A percentile compares a stretch with the other conserved stretches of the same genome.
Evolutionary conservation across 1,140 invertebrate genomes (phyloP).

Genomic region (Drosophila cardini): DNA sequence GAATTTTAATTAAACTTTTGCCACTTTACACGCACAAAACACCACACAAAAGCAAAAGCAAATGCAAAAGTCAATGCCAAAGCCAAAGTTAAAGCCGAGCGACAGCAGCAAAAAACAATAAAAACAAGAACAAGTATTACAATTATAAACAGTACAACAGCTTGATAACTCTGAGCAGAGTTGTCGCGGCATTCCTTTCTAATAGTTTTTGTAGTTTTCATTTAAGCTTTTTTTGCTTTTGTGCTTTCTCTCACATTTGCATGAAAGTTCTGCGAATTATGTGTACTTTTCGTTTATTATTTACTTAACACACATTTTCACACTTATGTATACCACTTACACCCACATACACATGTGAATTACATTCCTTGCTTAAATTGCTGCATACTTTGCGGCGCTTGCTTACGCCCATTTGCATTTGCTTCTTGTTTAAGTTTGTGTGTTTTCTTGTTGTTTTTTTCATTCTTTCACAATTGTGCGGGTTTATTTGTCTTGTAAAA

Average conservation of each 20-base stretch:
- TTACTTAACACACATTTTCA: conserved; percentile 43
- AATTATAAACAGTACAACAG: conserved; percentile 43
- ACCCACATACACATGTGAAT: conserved; percentile 23
- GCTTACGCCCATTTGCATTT: conserved; percentile 27
- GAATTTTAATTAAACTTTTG: conserved; percentile 84
- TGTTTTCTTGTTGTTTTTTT: conserved; percentile 43
- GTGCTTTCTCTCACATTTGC: conserved; percentile 24
- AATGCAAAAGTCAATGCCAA: conserved; percentile 1
- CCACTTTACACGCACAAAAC: conserved; percentile 61
- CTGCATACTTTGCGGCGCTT: conserved; percentile 63
- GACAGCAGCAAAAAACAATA: conserved; percentile 19
- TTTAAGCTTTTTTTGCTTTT: conserved; percentile 39
- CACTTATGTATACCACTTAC: conserved; percentile 2
- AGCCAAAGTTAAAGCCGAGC: conserved; percentile 13
- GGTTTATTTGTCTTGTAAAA: conserved; percentile 55
- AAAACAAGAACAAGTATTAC: conserved; percentile 50
- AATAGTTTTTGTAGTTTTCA: conserved; percentile 70
- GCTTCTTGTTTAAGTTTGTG: conserved; percentile 40
- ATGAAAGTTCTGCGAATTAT: conserved; percentile 37
- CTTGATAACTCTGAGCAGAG: conserved; percentile 63
- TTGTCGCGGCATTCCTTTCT: conserved; percentile 68
- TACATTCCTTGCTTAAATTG: conserved; percentile 77
- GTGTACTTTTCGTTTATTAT: conserved; percentile 55
- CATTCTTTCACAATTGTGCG: too few relatives aligned
- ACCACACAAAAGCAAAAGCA: conserved; percentile 10